These are phyloP conservation scores for Triplophysa bombifrons DNA, from an alignment of 2,797 vertebrate species.

Conservation along the genomic window DNA sequence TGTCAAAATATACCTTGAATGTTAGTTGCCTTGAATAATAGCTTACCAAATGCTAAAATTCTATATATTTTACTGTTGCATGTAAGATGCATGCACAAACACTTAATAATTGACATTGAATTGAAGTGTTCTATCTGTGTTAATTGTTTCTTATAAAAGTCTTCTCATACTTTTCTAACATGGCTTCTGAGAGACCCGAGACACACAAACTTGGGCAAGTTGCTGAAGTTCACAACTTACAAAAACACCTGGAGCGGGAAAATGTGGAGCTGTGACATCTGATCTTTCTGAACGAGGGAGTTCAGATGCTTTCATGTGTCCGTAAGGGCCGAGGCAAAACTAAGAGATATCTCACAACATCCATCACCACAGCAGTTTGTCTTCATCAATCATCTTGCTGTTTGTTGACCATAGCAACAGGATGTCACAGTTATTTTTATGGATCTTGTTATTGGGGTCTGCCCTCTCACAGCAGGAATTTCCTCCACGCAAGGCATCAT, in stretches of 20 bases:
- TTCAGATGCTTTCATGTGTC: slow-evolving; percentile 49
- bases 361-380: slow-evolving; percentile 66
- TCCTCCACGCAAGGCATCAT: slow-evolving; percentile 54
- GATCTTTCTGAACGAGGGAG: slow-evolving; percentile 47
- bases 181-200: slow-evolving; percentile 34
- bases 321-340: slow-evolving; percentile 33
- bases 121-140: background rate
- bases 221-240: slow-evolving; percentile 35
- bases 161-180: slow-evolving; percentile 35
- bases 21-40: too few species aligned
- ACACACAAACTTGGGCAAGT: slow-evolving; percentile 27
- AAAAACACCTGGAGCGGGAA: slow-evolving; percentile 46
- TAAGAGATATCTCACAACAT: slow-evolving; percentile 46
- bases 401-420: slow-evolving; percentile 71
- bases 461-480: slow-evolving; percentile 64
- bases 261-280: slow-evolving; percentile 46
- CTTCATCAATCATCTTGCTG: slow-evolving; percentile 67
- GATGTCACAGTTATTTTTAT: slow-evolving; percentile 73
- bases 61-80: too few species aligned
- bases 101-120: too few species aligned
- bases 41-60: too few species aligned
- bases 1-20: too few species aligned
- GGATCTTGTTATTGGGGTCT: slow-evolving; percentile 67
- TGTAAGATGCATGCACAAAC: too few species aligned
- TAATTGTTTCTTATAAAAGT: slow-evolving; percentile 12